phyloP scores from a whole-genome alignment of 1,140 invertebrate genomes.

The Drosophila bocki region DNA sequence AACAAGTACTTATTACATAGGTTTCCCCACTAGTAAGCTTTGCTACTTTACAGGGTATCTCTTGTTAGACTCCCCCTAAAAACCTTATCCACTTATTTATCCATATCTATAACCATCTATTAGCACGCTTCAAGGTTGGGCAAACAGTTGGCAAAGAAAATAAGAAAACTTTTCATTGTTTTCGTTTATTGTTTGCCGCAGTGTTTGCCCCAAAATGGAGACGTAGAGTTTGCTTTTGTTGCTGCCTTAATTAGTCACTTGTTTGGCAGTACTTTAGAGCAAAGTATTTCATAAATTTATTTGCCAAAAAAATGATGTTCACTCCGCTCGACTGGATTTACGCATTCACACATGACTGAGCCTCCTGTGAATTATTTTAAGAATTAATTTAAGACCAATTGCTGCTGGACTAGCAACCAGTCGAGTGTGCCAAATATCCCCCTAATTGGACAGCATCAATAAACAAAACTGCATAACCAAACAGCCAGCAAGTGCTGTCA shows the following conservation, averaged over 20 bases:
- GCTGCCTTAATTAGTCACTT: conserved; percentile 55
- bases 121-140: conserved; percentile 58
- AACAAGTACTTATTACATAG: background rate
- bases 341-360: conserved; percentile 24
- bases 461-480: conserved; percentile 44
- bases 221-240: conserved; percentile 19
- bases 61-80: background rate
- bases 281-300: conserved; percentile 38
- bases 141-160: conserved; percentile 39
- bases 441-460: conserved; percentile 64
- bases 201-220: conserved; percentile 17
- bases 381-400: conserved; percentile 32
- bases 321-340: conserved; percentile 22
- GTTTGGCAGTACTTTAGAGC: conserved; percentile 12
- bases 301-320: conserved; percentile 27
- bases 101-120: conserved; percentile 55
- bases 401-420: conserved; percentile 19
- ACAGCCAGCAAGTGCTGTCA: conserved; percentile 22
- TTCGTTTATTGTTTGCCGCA: conserved; percentile 25
- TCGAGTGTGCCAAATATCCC: conserved; percentile 60
- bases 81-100: conserved; percentile 14
- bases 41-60: background rate
- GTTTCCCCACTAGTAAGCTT: background rate
- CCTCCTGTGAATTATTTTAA: conserved; percentile 17
- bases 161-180: conserved; percentile 45